These are phyloP conservation scores for Apolygus lucorum DNA, from an alignment of 1,140 invertebrate species.

Conservation along the genomic window DNA sequence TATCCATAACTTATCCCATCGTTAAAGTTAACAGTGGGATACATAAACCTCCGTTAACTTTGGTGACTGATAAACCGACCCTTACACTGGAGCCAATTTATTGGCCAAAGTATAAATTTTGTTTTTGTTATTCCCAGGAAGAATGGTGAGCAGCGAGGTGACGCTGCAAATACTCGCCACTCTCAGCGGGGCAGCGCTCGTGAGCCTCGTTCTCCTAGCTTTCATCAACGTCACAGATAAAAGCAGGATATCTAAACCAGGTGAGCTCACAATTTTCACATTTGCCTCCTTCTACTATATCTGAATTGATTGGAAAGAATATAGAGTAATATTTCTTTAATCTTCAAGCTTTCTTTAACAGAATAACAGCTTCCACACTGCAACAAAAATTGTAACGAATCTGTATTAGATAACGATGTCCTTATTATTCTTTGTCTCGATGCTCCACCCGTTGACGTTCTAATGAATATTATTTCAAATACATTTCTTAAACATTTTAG, in stretches of 20 bases:
- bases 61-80: not conserved
- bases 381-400: no score
- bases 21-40: not conserved
- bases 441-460: no score
- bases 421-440: no score
- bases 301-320: no score
- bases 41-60: not conserved
- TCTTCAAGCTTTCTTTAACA: no score
- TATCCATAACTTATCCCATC: not conserved
- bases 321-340: no score
- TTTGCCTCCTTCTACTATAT: no score
- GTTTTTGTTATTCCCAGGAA: constrained; percentile 2
- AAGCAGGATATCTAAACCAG: constrained; percentile 11
- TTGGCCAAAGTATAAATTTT: not conserved
- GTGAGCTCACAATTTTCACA: no score
- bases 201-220: constrained; percentile 10
- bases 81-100: not conserved
- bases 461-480: no score
- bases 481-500: no score
- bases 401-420: no score
- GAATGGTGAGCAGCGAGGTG: constrained; percentile 19
- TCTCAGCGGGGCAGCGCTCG: constrained; percentile 9
- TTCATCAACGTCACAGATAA: constrained; percentile 15
- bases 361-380: no score
- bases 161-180: constrained; percentile 18